phyloP scores from a whole-genome alignment of 2,797 vertebrate species.

The Chelmon rostratus region DNA sequence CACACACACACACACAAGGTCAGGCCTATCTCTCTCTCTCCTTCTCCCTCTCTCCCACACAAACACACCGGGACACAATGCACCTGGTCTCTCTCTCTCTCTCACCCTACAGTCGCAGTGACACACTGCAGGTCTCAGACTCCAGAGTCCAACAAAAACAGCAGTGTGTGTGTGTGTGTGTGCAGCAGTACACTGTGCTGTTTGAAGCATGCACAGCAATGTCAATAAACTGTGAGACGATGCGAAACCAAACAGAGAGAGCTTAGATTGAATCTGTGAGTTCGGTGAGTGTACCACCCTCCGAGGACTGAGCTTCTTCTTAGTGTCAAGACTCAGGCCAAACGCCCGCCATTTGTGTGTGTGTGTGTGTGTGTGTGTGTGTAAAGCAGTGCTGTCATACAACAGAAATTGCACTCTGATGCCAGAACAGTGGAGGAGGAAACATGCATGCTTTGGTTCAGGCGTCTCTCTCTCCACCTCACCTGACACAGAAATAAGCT shows the following conservation, averaged over 20 bases:
- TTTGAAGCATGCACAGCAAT: constrained; percentile 67
- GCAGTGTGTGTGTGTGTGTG: constrained; percentile 55
- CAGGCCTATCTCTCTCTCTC: constrained; percentile 34
- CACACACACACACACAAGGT: constrained; percentile 47
- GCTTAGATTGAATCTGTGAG: constrained; percentile 70
- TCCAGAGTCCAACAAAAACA: constrained; percentile 77
- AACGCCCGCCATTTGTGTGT: neutral
- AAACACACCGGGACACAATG: constrained; percentile 68
- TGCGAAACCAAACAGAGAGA: constrained; percentile 72
- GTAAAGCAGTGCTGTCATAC: neutral
- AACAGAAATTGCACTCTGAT: neutral
- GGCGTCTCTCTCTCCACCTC: constrained; percentile 8
- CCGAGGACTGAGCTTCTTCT: constrained; percentile 42
- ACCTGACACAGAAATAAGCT: constrained; percentile 23
- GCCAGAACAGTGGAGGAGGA: constrained; percentile 40
- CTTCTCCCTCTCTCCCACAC: constrained; percentile 46
- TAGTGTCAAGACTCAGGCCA: neutral
- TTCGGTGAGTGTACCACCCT: constrained; percentile 31
- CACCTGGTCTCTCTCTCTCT: constrained; percentile 73
- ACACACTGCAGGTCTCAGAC: constrained; percentile 77
- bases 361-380: neutral
- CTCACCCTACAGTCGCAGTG: constrained; percentile 43
- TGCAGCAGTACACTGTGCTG: constrained; percentile 42
- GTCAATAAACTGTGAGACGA: constrained; percentile 81
- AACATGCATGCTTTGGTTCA: constrained; percentile 6